Base-by-base conservation (phyloP, 2,888 invertebrate genomes). In the Dioctria rufipes region DNA sequence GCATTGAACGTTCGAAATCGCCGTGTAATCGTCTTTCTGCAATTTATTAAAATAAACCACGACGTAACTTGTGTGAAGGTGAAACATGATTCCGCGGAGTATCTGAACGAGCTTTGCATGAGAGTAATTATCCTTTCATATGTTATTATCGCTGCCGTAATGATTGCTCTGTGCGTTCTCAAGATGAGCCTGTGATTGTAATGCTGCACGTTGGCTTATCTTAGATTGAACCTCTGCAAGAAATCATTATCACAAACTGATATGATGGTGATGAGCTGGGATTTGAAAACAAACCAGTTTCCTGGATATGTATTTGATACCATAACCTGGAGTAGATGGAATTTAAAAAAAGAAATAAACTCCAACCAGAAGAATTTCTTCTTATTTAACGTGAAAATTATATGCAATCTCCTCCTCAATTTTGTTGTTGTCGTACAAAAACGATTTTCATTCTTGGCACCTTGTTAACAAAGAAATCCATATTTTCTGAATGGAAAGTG, bases 201-300 rank as follows among this genome's bases (percentile, higher is more conserved):
- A 46, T 25, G 54, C 42, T 67, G 63, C 43, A 39, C 58, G 51
- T 71, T 71, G 49, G 54, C 71, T 71, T 71, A 71, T 71, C 71
- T 51, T 25, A 25, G 71, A 71, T 71, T 25, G 54, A 71, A 46
- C 51, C 40, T 71, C 40, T 37, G 9, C 39, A 25, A 71, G 71
- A 54, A 71, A 54, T 71, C 71, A 71, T 51, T 71, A 71, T 71
- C 71, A 71, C 51, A 71, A 71, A 71, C 51, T 71, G 71, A 71
- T 71, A 71, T 51, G 25, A 25, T 37, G 71, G 54, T 54, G 71
- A 71, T 71, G 51, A n/a, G 49, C 25, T 42, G 2, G 58, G 58
- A 71, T 51, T 71, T 6, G 8, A 71, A 71, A 71, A 39, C 54
- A 71, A 71, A 71, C 71, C 71, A 37, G 71, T 71, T 71, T 25